A percentile compares a stretch with the other conserved stretches of the same genome.
phyloP scores from a whole-genome alignment of 2,113 vertebrate species.

The Stictonetta naevosa region DNA sequence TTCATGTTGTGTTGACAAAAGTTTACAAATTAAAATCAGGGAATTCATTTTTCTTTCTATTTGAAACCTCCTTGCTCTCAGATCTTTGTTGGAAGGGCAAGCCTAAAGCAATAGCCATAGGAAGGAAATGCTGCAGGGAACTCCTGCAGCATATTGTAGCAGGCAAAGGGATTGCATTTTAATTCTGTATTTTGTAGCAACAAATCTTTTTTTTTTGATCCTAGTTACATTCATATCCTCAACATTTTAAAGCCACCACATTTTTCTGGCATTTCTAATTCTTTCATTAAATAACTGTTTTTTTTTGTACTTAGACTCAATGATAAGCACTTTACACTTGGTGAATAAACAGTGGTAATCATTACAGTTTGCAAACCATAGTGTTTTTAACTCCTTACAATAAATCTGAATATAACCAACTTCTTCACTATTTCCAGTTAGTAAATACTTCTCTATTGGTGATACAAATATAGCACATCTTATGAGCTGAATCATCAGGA shows the following conservation, averaged over 20 bases:
- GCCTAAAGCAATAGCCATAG: slow-evolving; percentile 13
- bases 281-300: neutral
- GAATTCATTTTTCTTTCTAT: slow-evolving; percentile 24
- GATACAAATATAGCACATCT: neutral
- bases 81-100: neutral
- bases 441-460: neutral
- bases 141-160: neutral
- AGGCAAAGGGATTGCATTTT: neutral
- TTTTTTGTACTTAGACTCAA: neutral
- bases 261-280: neutral
- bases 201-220: neutral
- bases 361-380: neutral
- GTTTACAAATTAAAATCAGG: slow-evolving; percentile 24
- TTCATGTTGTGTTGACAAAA: slow-evolving; percentile 20
- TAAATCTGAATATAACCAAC: neutral
- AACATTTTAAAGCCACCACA: neutral
- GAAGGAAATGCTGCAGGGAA: neutral
- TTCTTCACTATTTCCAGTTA: neutral
- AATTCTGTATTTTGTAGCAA: neutral
- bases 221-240: neutral
- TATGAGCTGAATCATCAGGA: neutral
- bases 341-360: neutral
- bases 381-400: neutral
- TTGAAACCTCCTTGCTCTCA: slow-evolving; percentile 2
- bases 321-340: neutral